Percentiles rank a stretch among this genome's conserved stretches.
These are phyloP conservation scores for Hofmannophila pseudospretella DNA, from an alignment of 2,888 invertebrate genomes.

Conservation along the genomic window DNA sequence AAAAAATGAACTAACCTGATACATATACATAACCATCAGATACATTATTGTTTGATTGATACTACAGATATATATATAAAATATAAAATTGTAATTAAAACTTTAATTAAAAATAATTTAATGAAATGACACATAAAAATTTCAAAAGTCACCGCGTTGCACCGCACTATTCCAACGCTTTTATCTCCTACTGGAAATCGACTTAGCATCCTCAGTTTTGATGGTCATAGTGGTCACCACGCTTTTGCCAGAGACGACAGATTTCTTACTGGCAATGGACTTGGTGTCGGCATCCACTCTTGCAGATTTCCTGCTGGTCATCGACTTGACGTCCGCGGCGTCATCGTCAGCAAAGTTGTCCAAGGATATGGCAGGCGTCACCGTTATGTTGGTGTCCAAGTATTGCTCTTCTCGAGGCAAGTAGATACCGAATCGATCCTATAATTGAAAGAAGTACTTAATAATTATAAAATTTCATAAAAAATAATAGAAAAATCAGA, in stretches of 20 bases:
- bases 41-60: no score
- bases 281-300: slow-evolving; percentile 19
- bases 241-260: slow-evolving; percentile 7
- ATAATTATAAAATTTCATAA: no score
- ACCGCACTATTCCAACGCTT: no score
- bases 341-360: slow-evolving; percentile 18
- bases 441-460: slow-evolving; percentile 7
- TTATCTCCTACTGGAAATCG: not conserved
- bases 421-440: slow-evolving; percentile 69
- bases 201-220: not conserved
- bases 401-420: slow-evolving; percentile 30
- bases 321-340: slow-evolving; percentile 8
- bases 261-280: slow-evolving; percentile 30
- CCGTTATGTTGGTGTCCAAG: slow-evolving; percentile 37
- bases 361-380: slow-evolving; percentile 45
- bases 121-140: no score
- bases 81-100: no score
- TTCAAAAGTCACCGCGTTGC: no score
- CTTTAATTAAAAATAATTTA: no score
- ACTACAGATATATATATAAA: no score
- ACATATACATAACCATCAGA: no score
- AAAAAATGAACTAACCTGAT: no score
- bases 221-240: no score
- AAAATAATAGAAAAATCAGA: no score
- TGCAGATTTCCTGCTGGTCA: slow-evolving; percentile 3